A percentile compares a stretch with the other conserved stretches of the same genome.
These are phyloP conservation scores for Panonychus citri DNA, from an alignment of 1,140 invertebrate genomes.

Conservation along the genomic window DNA sequence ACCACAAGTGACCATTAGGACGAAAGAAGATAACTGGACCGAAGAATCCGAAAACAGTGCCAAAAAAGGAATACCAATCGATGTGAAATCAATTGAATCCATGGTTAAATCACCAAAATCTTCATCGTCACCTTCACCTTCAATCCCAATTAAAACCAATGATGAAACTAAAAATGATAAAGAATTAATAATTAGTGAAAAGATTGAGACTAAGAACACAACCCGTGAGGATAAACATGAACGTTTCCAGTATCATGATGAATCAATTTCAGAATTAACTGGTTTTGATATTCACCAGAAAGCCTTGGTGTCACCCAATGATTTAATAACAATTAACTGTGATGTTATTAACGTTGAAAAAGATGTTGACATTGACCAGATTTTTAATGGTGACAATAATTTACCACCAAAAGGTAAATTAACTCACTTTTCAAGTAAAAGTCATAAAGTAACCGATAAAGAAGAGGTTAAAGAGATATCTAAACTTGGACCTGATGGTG, in stretches of 20 bases:
- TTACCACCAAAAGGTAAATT: conserved; percentile 9
- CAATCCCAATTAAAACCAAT: too few species aligned
- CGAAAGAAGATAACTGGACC: conserved; percentile 61
- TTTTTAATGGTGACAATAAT: neutral
- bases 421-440: conserved; percentile 22
- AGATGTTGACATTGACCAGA: neutral
- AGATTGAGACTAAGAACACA: conserved; percentile 15
- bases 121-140: too few species aligned
- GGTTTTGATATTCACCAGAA: conserved; percentile 14
- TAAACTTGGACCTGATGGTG: conserved; percentile 36
- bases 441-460: conserved; percentile 48
- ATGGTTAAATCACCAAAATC: neutral
- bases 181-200: conserved; percentile 11
- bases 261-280: conserved; percentile 14
- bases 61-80: neutral
- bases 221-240: conserved; percentile 17
- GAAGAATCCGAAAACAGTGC: conserved; percentile 27
- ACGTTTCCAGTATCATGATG: conserved; percentile 18
- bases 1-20: conserved; percentile 64
- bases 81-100: neutral
- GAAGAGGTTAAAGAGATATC: conserved; percentile 48
- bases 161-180: neutral
- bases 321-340: conserved; percentile 8
- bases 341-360: neutral
- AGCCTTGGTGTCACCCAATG: conserved; percentile 12